phyloP scores from a whole-genome alignment of 1,140 invertebrate genomes.

The Sminthurides bifidus region DNA sequence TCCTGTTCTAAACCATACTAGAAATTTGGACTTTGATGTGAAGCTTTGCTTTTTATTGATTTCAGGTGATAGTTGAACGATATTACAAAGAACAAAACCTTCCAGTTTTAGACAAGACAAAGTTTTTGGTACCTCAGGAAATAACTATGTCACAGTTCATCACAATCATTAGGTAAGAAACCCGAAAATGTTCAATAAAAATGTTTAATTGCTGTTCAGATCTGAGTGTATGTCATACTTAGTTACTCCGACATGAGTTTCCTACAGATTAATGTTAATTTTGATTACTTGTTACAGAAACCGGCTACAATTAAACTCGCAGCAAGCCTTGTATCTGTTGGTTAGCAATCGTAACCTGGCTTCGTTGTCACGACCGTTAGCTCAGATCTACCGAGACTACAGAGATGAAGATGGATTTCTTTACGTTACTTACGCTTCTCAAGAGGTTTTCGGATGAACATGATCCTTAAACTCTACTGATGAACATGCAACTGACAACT shows the following conservation, averaged over 20 bases:
- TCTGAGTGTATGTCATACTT: not conserved
- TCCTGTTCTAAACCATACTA: not conserved
- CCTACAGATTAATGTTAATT: not conserved
- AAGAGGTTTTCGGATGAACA: slow-evolving; percentile 68
- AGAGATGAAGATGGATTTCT: slow-evolving; percentile 69
- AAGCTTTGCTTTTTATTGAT: slow-evolving; percentile 1
- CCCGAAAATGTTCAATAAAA: slow-evolving; percentile 4
- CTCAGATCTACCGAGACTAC: slow-evolving; percentile 62
- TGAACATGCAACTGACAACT: no score
- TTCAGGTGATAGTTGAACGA: slow-evolving; percentile 57
- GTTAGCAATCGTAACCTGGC: slow-evolving; percentile 70
- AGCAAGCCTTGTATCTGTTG: slow-evolving; percentile 64
- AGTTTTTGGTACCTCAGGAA: slow-evolving; percentile 67
- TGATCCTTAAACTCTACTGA: no score
- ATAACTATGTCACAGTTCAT: slow-evolving; percentile 67
- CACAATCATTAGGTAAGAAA: slow-evolving; percentile 53
- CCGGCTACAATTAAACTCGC: slow-evolving; percentile 31
- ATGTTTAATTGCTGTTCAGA: not conserved
- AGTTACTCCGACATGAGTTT: not conserved
- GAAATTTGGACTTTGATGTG: not conserved
- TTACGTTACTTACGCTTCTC: slow-evolving; percentile 73
- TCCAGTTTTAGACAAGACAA: slow-evolving; percentile 57
- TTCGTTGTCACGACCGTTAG: slow-evolving; percentile 61
- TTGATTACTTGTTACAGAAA: slow-evolving; percentile 19
- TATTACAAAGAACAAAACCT: slow-evolving; percentile 55